Evolutionary conservation across 2,113 vertebrate genomes (phyloP).

Genomic region (Beaufortia kweichowensis): DNA sequence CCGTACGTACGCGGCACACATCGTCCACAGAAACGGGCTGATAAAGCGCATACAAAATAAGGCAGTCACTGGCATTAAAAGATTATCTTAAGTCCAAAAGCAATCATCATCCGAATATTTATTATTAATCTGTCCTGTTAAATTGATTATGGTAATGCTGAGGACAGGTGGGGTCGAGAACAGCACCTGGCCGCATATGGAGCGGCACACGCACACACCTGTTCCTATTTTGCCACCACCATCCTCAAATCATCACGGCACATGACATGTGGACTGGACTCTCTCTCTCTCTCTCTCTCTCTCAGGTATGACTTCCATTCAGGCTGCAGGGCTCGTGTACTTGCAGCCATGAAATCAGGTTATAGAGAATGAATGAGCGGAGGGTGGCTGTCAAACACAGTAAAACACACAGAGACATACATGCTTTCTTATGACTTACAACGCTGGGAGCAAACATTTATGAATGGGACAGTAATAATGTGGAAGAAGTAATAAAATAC

Average conservation of each 20-base stretch:
- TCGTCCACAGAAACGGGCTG: conserved; percentile 48
- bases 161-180: conserved; percentile 65
- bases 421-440: neutral
- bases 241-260: conserved; percentile 37
- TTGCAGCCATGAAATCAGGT: conserved; percentile 49
- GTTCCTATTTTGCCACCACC: conserved; percentile 27
- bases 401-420: conserved; percentile 27
- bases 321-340: conserved; percentile 35
- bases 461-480: conserved; percentile 19
- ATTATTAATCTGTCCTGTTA: conserved; percentile 77
- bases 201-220: conserved; percentile 36
- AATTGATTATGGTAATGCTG: conserved; percentile 76
- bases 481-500: conserved; percentile 4
- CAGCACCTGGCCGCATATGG: conserved; percentile 71
- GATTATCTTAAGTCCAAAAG: conserved; percentile 76
- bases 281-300: conserved; percentile 28
- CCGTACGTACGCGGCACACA: conserved; percentile 44
- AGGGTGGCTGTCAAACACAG: conserved; percentile 27
- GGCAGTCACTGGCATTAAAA: conserved; percentile 75
- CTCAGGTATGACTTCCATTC: conserved; percentile 43
- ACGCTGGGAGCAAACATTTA: conserved; percentile 24
- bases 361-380: conserved; percentile 52
- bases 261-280: conserved; percentile 50
- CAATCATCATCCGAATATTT: conserved; percentile 79
- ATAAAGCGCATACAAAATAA: conserved; percentile 63